Base-by-base conservation (phyloP, 2,888 invertebrate genomes). In the Megalurothrips usitatus region DNA sequence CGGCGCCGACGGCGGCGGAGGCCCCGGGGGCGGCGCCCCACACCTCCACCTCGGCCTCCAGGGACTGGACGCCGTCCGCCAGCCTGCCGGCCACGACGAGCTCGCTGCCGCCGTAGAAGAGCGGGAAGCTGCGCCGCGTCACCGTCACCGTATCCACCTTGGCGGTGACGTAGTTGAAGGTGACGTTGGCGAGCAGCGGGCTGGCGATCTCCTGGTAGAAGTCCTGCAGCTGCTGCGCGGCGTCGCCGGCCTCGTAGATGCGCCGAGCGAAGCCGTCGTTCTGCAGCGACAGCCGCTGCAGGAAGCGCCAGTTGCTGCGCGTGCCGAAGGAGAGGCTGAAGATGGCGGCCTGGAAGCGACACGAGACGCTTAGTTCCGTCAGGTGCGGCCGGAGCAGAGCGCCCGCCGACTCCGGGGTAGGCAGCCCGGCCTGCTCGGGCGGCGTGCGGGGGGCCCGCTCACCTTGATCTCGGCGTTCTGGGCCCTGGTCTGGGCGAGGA, bases 161-260 rank as follows among this genome's bases (percentile, higher is more conserved):
- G 68, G 87, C 87, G 1, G 88, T 85, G 0, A 90, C 89, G 86
- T 93, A 94, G 80, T 88, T 88, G 85, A 93, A 92, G 28, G 89
- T 88, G 82, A 93, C 90, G 84, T 93, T 89, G 1, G 90, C 88
- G 79, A 93, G 87, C 17, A 92, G 87, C 1, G 93, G 93, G 11
- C 91, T 91, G 0, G 93, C 90, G 82, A 94, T 91, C 86, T 92
- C 90, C 43, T 88, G 88, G 87, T 92, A 92, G 87, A 92, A 92
- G 85, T 90, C 89, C 79, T 89, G 87, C 79, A 93, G 87, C 86
- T 93, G 93, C 79, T 91, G 86, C 83, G 90, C 89, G 4, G 92
- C 91, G 85, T 92, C 92, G 0, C 91, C 89, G 19, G 90, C 92
- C 86, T 92, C 92, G 87, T 93, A 93, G 84, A 94, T 93, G 86